phyloP scores from a whole-genome alignment of 1,140 invertebrate genomes.

The Dendroctonus ponderosae region DNA sequence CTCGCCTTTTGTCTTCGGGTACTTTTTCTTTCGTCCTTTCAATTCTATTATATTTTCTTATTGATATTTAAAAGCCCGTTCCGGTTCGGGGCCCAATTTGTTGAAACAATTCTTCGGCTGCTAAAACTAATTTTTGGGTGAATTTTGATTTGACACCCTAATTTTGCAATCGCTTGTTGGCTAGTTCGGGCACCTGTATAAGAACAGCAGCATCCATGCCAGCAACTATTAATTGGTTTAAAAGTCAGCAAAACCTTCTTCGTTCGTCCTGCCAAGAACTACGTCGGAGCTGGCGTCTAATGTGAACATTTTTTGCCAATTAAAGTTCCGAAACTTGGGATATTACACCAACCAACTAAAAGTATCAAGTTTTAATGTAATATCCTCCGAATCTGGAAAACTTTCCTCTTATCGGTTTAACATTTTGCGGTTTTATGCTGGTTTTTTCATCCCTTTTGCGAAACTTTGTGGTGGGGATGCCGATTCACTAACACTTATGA shows the following conservation, averaged over 20 bases:
- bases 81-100: too few relatives aligned
- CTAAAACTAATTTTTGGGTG: too few relatives aligned
- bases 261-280: neutral
- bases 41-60: too few relatives aligned
- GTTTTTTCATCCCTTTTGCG: constrained; percentile 25
- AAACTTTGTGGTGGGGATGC: neutral
- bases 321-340: constrained; percentile 29
- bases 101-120: too few relatives aligned
- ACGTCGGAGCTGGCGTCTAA: constrained; percentile 12
- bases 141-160: too few relatives aligned
- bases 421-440: constrained; percentile 31
- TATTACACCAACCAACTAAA: constrained; percentile 32
- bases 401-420: constrained; percentile 34
- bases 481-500: too few relatives aligned
- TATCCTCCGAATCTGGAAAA: constrained; percentile 30
- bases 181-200: too few relatives aligned
- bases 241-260: too few relatives aligned
- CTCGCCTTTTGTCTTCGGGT: constrained; percentile 8
- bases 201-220: too few relatives aligned
- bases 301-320: constrained; percentile 30
- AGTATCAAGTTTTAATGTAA: constrained; percentile 35
- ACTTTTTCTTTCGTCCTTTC: neutral
- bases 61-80: too few relatives aligned
- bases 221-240: too few relatives aligned
- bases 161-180: too few relatives aligned